Conservation (phyloP, 2,113 vertebrate genomes). For the Corythornis madagascariensis region DNA sequence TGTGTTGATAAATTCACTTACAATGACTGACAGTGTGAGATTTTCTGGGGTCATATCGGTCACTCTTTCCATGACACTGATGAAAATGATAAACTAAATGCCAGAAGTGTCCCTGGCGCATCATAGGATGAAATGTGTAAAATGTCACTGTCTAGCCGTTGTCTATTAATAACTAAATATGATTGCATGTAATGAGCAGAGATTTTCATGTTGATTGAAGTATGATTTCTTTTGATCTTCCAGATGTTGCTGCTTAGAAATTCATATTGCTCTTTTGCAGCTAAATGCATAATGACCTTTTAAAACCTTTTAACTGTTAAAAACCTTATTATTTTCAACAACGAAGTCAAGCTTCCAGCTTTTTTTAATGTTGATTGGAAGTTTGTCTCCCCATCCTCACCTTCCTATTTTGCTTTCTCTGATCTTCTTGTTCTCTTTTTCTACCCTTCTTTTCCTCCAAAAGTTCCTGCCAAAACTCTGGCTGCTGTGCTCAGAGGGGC, state of each 20-base stretch:
- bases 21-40: conserved; percentile 89
- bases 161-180: conserved; percentile 85
- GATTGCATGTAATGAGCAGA: conserved; percentile 82
- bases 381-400: not conserved
- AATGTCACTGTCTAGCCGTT: conserved; percentile 79
- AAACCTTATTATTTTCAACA: conserved; percentile 40
- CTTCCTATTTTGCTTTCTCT: not conserved
- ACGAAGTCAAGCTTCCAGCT: conserved; percentile 18
- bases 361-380: not conserved
- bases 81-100: conserved; percentile 84
- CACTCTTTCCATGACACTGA: conserved; percentile 80
- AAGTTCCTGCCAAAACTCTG: not conserved
- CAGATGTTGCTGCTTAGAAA: conserved; percentile 82
- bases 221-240: conserved; percentile 79
- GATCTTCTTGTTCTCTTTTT: not conserved
- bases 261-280: conserved; percentile 72
- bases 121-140: conserved; percentile 81
- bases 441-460: not conserved
- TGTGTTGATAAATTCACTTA: conserved; percentile 91
- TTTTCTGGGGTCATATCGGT: conserved; percentile 85
- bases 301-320: conserved; percentile 64
- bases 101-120: conserved; percentile 85
- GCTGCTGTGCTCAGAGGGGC: not conserved
- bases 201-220: conserved; percentile 83
- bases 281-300: conserved; percentile 73